A percentile compares a stretch with the other conserved stretches of the same genome.
phyloP scores from a whole-genome alignment of 2,113 vertebrate species.

The Cryptotis parvus region DNA sequence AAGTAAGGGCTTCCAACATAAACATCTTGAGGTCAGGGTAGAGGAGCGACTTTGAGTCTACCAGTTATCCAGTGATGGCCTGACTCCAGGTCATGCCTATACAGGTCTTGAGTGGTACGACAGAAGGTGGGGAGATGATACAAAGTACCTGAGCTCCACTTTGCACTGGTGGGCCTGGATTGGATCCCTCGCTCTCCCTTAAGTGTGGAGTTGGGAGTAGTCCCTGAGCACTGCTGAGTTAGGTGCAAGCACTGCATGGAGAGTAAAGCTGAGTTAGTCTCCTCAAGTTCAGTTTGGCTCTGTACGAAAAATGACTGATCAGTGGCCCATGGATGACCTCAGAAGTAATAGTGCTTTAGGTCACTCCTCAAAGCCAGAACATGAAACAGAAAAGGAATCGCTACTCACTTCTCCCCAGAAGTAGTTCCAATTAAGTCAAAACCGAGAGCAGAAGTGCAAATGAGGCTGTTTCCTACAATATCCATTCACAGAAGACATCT shows the following conservation, averaged over 20 bases:
- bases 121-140: not conserved
- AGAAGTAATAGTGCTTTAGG: not conserved
- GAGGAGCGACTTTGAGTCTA: not conserved
- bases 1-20: not conserved
- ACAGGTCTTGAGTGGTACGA: not conserved
- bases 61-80: not conserved
- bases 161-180: too few species aligned
- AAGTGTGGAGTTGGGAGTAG: not conserved
- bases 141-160: not conserved
- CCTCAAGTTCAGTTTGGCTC: not conserved
- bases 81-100: not conserved
- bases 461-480: not conserved
- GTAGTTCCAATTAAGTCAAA: slow-evolving; percentile 7
- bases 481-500: not conserved
- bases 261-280: not conserved
- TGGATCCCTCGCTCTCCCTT: too few species aligned
- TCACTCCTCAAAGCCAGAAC: not conserved
- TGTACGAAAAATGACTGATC: not conserved
- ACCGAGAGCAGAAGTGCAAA: not conserved
- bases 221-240: not conserved
- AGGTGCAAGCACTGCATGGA: not conserved
- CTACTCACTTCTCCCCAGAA: not conserved
- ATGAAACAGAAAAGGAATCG: not conserved
- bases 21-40: not conserved
- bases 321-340: not conserved